Percentiles rank a stretch among this genome's conserved stretches.
Conservation (phyloP, 2,797 vertebrate species). For the Gadopsis marmoratus region DNA sequence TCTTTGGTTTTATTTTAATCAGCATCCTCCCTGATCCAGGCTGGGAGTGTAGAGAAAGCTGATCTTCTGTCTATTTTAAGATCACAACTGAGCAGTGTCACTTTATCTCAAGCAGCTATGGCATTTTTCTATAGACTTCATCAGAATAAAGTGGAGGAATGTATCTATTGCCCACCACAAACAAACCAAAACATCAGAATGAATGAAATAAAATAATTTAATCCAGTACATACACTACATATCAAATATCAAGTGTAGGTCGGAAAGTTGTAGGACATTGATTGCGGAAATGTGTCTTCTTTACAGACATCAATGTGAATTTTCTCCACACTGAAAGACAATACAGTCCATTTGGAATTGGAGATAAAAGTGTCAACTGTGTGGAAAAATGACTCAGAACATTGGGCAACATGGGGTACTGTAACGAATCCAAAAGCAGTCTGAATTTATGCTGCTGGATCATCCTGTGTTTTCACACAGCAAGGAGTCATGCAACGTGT, state of each 20-base stretch:
- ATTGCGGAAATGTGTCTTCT: slow-evolving; percentile 9
- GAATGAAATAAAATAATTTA: neutral
- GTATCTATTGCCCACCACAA: neutral
- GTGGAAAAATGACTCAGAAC: slow-evolving; percentile 40
- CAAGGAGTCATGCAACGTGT: neutral
- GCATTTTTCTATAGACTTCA: neutral
- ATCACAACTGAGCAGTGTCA: neutral
- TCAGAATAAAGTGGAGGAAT: neutral
- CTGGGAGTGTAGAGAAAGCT: neutral
- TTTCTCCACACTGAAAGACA: slow-evolving; percentile 22
- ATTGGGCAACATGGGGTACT: slow-evolving; percentile 19
- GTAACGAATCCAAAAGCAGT: slow-evolving; percentile 16
- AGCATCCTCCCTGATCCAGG: neutral
- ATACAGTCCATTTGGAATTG: slow-evolving; percentile 14
- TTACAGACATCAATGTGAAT: slow-evolving; percentile 21
- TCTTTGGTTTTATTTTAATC: slow-evolving; percentile 6
- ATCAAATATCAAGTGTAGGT: neutral
- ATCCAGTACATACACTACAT: too few species aligned
- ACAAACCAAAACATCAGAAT: neutral
- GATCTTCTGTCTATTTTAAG: slow-evolving; percentile 12
- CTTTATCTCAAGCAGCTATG: neutral
- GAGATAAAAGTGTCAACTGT: slow-evolving; percentile 40
- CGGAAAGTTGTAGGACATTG: neutral
- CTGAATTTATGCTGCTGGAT: slow-evolving; percentile 4
- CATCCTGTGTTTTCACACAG: slow-evolving; percentile 10